Conservation (phyloP, 2,797 vertebrate species). For the Schizothorax lantsangensis region DNA sequence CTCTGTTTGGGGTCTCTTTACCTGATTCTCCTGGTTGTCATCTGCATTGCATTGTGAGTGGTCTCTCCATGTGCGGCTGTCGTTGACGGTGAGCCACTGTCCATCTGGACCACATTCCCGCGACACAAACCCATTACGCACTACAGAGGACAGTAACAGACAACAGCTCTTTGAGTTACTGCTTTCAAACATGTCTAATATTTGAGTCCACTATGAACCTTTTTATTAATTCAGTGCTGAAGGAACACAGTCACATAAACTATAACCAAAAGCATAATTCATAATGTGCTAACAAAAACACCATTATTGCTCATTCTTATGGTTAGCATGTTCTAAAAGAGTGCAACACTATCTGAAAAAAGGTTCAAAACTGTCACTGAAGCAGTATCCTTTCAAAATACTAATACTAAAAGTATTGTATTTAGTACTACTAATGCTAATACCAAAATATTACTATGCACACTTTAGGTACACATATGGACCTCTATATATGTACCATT, state of each 20-base stretch:
- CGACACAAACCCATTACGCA: constrained; percentile 75
- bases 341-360: background rate
- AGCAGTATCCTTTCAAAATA: background rate
- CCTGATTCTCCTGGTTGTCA: constrained; percentile 60
- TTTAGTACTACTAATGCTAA: background rate
- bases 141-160: constrained; percentile 62
- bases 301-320: background rate
- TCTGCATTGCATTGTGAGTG: constrained; percentile 77
- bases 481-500: background rate
- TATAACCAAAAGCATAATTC: background rate
- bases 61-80: constrained; percentile 77
- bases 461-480: background rate
- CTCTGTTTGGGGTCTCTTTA: constrained; percentile 20
- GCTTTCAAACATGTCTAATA: background rate
- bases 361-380: background rate
- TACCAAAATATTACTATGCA: background rate
- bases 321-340: background rate
- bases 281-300: background rate
- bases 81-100: constrained; percentile 76
- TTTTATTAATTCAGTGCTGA: background rate
- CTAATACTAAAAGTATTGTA: background rate
- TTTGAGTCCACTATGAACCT: background rate
- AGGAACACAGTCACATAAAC: background rate
- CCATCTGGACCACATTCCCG: constrained; percentile 81
- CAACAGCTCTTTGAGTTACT: background rate